Conservation (phyloP, 2,797 vertebrate species). For the Hoplostethus mediterraneus region DNA sequence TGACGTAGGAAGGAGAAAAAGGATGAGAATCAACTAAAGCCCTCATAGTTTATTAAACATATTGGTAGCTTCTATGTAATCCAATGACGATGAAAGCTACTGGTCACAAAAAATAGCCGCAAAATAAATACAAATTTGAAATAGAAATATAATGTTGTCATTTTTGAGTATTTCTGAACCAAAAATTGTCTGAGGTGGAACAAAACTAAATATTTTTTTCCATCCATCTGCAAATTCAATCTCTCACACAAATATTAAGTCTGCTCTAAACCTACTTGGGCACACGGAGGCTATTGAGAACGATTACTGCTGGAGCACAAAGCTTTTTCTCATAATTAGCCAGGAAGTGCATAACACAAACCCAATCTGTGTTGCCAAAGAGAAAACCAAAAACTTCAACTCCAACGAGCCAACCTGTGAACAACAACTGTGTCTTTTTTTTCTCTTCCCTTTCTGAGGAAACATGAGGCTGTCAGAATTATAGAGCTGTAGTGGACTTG, state of each 20-base stretch:
- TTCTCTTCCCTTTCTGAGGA: conserved; percentile 10
- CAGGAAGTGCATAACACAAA: conserved; percentile 15
- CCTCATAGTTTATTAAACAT: not conserved
- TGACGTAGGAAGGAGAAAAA: conserved; percentile 11
- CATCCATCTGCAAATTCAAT: not conserved
- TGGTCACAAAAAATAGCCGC: not conserved
- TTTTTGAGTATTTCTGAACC: not conserved
- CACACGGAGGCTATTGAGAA: conserved; percentile 18
- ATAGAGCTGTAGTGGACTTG: conserved; percentile 22
- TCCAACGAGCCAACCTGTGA: conserved; percentile 1
- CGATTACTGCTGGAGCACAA: conserved; percentile 10
- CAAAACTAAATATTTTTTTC: not conserved
- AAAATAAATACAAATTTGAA: not conserved
- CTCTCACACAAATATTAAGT: conserved; percentile 1
- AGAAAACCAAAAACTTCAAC: conserved; percentile 2
- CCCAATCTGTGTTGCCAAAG: conserved; percentile 1
- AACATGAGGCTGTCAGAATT: conserved; percentile 3
- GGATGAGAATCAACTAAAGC: conserved; percentile 13
- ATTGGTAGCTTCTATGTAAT: not conserved
- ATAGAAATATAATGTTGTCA: not conserved
- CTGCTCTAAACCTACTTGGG: not conserved
- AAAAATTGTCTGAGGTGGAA: not conserved
- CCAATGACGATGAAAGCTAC: not conserved
- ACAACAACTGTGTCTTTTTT: not conserved
- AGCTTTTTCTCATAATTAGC: conserved; percentile 30